phyloP scores from a whole-genome alignment of 2,113 vertebrate genomes.

The Anoura caudifer region DNA sequence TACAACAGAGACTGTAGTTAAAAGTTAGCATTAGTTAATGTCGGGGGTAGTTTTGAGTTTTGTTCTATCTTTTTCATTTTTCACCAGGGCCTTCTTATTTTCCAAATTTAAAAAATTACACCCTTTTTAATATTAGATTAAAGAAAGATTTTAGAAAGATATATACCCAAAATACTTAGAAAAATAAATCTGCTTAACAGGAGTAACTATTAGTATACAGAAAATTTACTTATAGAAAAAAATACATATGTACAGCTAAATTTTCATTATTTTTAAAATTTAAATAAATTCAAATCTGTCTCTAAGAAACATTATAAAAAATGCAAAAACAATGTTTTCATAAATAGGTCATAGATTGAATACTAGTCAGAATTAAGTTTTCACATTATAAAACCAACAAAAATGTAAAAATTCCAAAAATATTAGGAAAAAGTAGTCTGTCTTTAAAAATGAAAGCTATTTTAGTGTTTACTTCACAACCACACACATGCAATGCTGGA shows the following conservation, averaged over 20 bases:
- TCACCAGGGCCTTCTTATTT: neutral
- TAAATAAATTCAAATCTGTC: neutral
- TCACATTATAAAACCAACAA: neutral
- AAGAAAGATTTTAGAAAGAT: constrained; percentile 1
- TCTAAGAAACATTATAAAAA: neutral
- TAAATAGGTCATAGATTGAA: neutral
- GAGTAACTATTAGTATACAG: neutral
- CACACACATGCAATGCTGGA: neutral
- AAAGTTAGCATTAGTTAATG: neutral
- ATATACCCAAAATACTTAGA: neutral
- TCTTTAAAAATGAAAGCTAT: neutral
- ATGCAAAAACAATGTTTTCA: neutral
- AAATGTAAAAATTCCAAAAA: constrained; percentile 21
- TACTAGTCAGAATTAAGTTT: neutral
- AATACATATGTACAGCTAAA: neutral
- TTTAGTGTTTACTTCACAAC: neutral
- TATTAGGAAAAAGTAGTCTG: neutral
- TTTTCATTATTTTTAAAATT: neutral
- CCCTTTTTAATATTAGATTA: neutral
- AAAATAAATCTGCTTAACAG: neutral
- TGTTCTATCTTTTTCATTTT: neutral
- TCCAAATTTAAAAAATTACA: neutral
- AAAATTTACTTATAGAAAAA: constrained; percentile 17
- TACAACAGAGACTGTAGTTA: neutral
- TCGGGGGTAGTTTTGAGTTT: neutral